A percentile compares a stretch with the other conserved stretches of the same genome.
These are phyloP conservation scores for Andrena cerasifolii DNA, from an alignment of 1,140 invertebrate genomes.

Conservation along the genomic window DNA sequence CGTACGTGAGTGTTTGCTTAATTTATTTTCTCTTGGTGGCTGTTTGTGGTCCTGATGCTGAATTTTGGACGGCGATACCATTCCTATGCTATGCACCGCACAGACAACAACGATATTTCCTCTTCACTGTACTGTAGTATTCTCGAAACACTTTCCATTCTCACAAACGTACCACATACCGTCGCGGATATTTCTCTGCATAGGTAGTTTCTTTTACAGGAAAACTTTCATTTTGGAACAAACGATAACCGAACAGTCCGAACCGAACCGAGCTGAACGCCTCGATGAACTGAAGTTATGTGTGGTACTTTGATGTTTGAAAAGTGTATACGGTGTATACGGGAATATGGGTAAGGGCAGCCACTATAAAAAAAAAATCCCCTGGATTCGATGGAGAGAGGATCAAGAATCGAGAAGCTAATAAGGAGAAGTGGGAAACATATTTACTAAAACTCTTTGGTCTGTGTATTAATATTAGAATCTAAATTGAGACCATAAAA, in stretches of 20 bases:
- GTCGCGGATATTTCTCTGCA: slow-evolving; percentile 26
- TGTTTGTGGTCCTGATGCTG: slow-evolving; percentile 73
- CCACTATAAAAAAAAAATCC: background rate
- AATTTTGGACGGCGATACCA: slow-evolving; percentile 80
- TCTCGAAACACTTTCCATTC: slow-evolving; percentile 65
- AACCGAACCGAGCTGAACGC: slow-evolving; percentile 10
- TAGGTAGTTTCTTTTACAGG: background rate
- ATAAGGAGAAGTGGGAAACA: no score
- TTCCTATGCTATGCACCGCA: slow-evolving; percentile 76
- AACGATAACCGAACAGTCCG: background rate
- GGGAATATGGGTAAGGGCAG: background rate
- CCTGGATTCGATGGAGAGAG: background rate
- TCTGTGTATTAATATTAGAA: no score
- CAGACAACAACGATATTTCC: slow-evolving; percentile 64
- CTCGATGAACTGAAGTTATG: slow-evolving; percentile 10
- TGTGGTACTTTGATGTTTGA: background rate
- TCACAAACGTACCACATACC: slow-evolving; percentile 49
- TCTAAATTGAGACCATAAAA: no score
- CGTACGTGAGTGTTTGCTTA: slow-evolving; percentile 62
- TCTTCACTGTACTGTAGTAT: slow-evolving; percentile 58
- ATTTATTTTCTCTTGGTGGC: slow-evolving; percentile 62
- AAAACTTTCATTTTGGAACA: slow-evolving; percentile 26
- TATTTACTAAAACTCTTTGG: no score
- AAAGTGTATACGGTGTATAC: no score
- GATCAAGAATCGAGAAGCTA: no score